Base-by-base conservation (phyloP, 1,140 invertebrate genomes). In the Chlorops oryzae region DNA sequence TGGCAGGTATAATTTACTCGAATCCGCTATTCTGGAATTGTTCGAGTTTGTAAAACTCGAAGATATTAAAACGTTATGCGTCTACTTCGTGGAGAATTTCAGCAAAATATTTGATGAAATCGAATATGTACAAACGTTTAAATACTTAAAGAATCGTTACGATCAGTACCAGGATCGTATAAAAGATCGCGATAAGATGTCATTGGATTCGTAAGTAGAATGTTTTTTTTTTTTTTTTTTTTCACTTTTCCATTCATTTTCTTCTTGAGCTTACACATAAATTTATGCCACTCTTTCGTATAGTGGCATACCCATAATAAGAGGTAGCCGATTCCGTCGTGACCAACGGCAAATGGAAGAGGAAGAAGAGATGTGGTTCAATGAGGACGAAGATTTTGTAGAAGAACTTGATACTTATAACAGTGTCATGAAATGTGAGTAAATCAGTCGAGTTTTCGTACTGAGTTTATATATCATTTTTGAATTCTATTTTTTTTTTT, bases 351-450 rank as follows among this genome's bases (percentile, higher is more conserved):
- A 94, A 63, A 79, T 96, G 53, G 94, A 98, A 40, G 93, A 97
- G 63, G 95, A 98, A 59, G 95, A 98, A 70, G 95, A 98, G 73
- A 92, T 96, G 82, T 98, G 94, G 94, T 98, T 98, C 74, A 95
- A 95, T 69, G 90, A 96, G 61, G 93, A 97, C 57, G 93, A 96
- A 67, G 93, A 96, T 61, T 85, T 91, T 59, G 90, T 95, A 56
- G 92, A 96, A 63, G 65, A 69, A 50, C 62, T 73, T 53, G 74
- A 77, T 48, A 59, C 70, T 17, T 75, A 75, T 47, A 61, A 71
- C 52, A 72, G 59, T 51, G 64, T 69, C 23, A 74, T 74, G 55
- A 66, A 80, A 83, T 62, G 66, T 70, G 54, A 56, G 62, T 56
- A 5, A 25, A 34, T 15, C 1, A 18, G 23, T 17, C 3, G 9